A percentile compares a stretch with the other conserved stretches of the same genome.
These are phyloP conservation scores for Sesia apiformis DNA, from an alignment of 2,888 invertebrate species.

Conservation along the genomic window DNA sequence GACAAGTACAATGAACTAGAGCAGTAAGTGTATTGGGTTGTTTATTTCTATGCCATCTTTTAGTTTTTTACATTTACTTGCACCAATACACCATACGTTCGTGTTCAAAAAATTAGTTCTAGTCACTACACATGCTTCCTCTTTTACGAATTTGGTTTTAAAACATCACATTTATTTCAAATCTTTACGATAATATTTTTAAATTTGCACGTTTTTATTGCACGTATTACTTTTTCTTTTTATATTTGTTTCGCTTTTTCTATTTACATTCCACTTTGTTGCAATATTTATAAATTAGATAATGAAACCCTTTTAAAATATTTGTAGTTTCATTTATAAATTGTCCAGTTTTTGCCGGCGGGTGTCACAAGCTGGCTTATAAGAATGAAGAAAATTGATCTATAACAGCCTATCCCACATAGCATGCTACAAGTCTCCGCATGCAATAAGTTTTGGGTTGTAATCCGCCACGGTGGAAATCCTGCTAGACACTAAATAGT, in stretches of 20 bases:
- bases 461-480: no score
- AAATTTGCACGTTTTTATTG: constrained; percentile 29
- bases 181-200: constrained; percentile 13
- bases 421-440: no score
- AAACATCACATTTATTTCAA: constrained; percentile 39
- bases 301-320: constrained; percentile 35
- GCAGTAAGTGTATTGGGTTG: constrained; percentile 29
- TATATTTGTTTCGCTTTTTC: constrained; percentile 18
- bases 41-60: constrained; percentile 46
- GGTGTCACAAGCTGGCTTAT: no score
- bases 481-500: no score
- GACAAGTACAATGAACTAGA: constrained; percentile 43
- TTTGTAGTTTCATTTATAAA: not conserved
- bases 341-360: no score
- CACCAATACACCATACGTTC: no score
- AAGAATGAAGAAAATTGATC: no score
- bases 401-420: no score
- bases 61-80: constrained; percentile 5
- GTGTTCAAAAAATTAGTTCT: constrained; percentile 47
- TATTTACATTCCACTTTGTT: constrained; percentile 55
- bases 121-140: constrained; percentile 55
- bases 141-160: constrained; percentile 18
- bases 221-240: constrained; percentile 27
- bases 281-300: constrained; percentile 34
- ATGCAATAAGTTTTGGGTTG: no score